These are phyloP conservation scores for Apogon hyalosoma DNA, from an alignment of 2,797 vertebrate genomes.

Conservation along the genomic window DNA sequence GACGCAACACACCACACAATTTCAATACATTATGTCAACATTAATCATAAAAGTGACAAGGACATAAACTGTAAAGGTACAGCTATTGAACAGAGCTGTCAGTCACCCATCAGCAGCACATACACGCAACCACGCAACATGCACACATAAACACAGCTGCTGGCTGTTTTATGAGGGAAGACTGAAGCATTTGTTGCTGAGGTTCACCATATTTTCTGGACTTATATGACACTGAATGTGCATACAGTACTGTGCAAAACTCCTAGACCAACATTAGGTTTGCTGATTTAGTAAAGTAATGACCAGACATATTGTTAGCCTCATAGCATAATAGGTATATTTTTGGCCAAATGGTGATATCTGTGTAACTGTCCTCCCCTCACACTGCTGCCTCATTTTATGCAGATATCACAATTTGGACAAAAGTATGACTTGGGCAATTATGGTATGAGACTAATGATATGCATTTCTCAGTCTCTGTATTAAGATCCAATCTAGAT, in stretches of 20 bases:
- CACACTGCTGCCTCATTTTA: too few relatives aligned
- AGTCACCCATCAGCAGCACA: constrained; percentile 28
- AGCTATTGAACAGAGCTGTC: constrained; percentile 49
- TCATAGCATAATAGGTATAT: too few relatives aligned
- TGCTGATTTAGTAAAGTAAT: too few relatives aligned
- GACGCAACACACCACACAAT: not conserved
- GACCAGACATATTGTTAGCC: too few relatives aligned
- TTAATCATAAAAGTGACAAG: constrained; percentile 67
- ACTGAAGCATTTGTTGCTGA: not conserved
- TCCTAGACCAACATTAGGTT: not conserved
- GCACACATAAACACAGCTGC: not conserved
- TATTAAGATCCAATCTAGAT: too few relatives aligned
- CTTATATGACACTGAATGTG: not conserved
- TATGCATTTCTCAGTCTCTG: too few relatives aligned
- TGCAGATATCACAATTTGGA: too few relatives aligned
- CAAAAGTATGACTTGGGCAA: too few relatives aligned
- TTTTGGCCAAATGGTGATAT: too few relatives aligned
- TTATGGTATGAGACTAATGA: too few relatives aligned
- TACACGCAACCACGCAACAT: constrained; percentile 14
- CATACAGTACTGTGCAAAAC: not conserved
- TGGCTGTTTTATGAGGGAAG: not conserved
- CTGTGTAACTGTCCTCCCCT: too few relatives aligned
- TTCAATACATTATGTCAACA: constrained; percentile 40
- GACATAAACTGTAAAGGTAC: constrained; percentile 50
- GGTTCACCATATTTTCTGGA: not conserved